phyloP scores from a whole-genome alignment of 2,888 invertebrate species.

The Melolontha melolontha region DNA sequence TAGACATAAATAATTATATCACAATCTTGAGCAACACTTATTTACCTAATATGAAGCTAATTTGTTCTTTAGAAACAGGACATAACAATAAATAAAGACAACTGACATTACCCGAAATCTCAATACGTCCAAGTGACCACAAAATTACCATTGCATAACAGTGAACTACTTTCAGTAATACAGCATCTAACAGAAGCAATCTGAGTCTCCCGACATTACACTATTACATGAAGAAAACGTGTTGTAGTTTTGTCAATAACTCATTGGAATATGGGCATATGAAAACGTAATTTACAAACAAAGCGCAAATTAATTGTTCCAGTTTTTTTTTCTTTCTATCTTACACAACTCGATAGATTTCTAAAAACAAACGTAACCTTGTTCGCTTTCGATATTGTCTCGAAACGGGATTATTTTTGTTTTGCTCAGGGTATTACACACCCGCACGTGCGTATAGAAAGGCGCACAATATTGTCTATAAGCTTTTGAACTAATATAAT shows the following conservation, averaged over 20 bases:
- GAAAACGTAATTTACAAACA: conserved; percentile 1
- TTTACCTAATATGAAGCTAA: too few relatives aligned
- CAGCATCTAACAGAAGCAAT: too few relatives aligned
- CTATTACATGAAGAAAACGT: conserved; percentile 5
- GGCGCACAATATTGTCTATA: conserved; percentile 1
- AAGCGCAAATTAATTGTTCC: conserved; percentile 14
- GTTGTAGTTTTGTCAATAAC: background rate
- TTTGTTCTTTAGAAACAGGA: too few relatives aligned
- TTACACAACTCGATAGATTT: conserved; percentile 4
- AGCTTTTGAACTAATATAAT: too few relatives aligned
- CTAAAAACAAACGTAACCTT: conserved; percentile 21
- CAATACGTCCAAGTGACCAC: conserved; percentile 3
- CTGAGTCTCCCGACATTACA: too few relatives aligned
- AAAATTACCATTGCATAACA: conserved; percentile 1
- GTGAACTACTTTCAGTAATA: too few relatives aligned
- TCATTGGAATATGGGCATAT: background rate
- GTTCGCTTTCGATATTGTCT: background rate
- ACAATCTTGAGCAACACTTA: too few relatives aligned
- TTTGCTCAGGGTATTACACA: conserved; percentile 11
- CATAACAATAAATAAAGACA: conserved; percentile 11
- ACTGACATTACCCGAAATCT: conserved; percentile 12
- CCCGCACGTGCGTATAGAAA: conserved; percentile 35
- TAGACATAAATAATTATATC: too few relatives aligned
- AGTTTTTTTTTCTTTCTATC: conserved; percentile 8
- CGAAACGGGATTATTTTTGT: conserved; percentile 25